A percentile compares a stretch with the other conserved stretches of the same genome.
phyloP scores from a whole-genome alignment of 2,113 vertebrate genomes.

The Dipodomys stephensi region DNA sequence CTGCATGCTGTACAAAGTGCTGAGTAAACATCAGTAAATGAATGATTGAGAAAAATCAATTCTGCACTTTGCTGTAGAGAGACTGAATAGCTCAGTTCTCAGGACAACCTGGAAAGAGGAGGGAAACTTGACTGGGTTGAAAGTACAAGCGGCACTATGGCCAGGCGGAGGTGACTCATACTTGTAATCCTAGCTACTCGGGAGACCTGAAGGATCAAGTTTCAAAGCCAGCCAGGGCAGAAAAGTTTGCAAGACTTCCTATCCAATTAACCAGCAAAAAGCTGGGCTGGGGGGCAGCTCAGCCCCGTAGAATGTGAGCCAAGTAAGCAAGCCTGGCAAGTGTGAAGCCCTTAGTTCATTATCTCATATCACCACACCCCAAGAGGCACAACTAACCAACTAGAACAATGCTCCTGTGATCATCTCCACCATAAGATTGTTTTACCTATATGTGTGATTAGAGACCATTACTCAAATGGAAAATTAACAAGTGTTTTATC shows the following conservation, averaged over 20 bases:
- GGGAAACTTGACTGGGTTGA: neutral
- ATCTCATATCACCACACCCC: too few relatives aligned
- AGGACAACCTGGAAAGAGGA: neutral
- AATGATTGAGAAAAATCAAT: neutral
- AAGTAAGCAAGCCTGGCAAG: too few relatives aligned
- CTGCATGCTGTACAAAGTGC: neutral
- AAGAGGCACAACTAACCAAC: too few relatives aligned
- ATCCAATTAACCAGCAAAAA: too few relatives aligned
- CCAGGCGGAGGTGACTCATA: too few relatives aligned
- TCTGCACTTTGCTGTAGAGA: neutral
- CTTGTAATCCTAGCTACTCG: too few relatives aligned
- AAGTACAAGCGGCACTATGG: neutral
- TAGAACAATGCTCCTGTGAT: neutral
- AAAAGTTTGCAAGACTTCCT: too few relatives aligned
- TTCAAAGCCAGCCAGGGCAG: too few relatives aligned
- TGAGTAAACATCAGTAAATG: neutral
- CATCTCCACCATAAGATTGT: neutral
- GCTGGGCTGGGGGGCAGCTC: too few relatives aligned
- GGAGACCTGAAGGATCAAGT: too few relatives aligned
- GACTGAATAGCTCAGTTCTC: neutral
- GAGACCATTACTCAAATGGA: neutral
- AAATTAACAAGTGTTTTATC: neutral
- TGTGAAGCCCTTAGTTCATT: too few relatives aligned
- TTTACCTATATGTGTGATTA: neutral
- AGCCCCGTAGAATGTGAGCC: too few relatives aligned